Base-by-base conservation (phyloP, 2,888 invertebrate genomes). In the Amiota mariae region DNA sequence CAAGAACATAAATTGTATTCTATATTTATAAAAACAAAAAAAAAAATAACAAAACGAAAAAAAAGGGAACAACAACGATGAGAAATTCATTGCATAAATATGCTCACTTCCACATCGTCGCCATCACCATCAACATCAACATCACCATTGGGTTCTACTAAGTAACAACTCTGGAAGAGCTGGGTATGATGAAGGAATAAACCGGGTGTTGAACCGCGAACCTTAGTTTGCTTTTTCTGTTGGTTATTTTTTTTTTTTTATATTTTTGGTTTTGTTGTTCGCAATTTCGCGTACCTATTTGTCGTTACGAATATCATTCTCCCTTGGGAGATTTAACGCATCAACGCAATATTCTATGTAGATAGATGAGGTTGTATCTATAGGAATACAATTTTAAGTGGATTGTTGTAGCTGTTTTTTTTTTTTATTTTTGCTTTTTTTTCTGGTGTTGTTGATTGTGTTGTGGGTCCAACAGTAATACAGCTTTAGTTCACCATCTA, bases 311-410 rank as follows among this genome's bases (percentile, higher is more conserved):
- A 36, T 36, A 36, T 49, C 57, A 57, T 73, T 56, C n/a, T 63
- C 63, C 63, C 36, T 63, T 63, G 63, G 46, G 63, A 63, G 63
- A 63, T 63, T 63, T 63, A 63, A 63, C 63, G 46, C 63, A 63
- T 63, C 63, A 18, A 63, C 63, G 63, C 59, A 20, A 20, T 59
- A 59, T 54, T 54, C 13, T 59, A 36, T 36, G 36, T 36, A 36
- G 36, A 36, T 36, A 36, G 36, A 36, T 36, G 36, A 36, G 36
- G 36, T 36, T 36, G 36, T 36, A 36, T 36, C 36, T 36, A 59
- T 59, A 59, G 20, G 20, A 59, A 59, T 59, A 59, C 59, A 59
- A 59, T 59, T 59, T 59, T 59, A 59, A 59, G 18, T 59, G 59
- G 59, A 18, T 59, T n/a, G 11, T 59, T 59, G 59, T 59, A 20